Evolutionary conservation across 2,888 invertebrate genomes (phyloP).

Genomic region (Sturmia bella): DNA sequence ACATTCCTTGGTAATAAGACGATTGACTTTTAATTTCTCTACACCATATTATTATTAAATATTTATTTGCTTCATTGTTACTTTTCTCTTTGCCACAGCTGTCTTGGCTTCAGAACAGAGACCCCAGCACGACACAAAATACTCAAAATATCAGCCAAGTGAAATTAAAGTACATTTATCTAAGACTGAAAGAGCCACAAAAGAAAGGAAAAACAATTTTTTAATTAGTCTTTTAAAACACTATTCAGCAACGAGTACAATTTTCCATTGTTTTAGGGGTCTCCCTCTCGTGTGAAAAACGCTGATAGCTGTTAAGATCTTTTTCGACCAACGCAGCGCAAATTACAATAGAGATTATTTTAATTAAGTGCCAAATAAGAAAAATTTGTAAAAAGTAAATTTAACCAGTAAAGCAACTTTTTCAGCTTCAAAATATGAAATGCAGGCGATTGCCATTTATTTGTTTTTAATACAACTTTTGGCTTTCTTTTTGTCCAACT

Average conservation of each 20-base stretch:
- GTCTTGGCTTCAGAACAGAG: background rate
- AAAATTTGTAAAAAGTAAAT: background rate
- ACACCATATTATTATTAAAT: no score
- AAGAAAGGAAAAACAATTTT: background rate
- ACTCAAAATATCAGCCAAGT: slow-evolving; percentile 6
- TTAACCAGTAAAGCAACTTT: background rate
- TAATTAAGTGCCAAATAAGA: background rate
- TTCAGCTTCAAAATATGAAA: background rate
- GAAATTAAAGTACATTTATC: slow-evolving; percentile 7
- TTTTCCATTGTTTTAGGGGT: background rate
- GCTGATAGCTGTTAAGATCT: background rate
- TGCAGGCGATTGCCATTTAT: no score
- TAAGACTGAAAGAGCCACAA: no score
- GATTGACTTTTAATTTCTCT: no score
- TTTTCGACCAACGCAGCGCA: background rate
- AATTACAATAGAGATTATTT: slow-evolving; percentile 10
- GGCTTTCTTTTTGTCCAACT: background rate
- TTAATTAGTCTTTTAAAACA: background rate
- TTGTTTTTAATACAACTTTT: background rate
- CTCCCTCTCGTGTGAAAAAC: background rate
- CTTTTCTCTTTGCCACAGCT: background rate
- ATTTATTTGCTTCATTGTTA: background rate
- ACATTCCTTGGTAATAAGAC: no score
- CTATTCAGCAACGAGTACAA: background rate
- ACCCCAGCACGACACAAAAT: no score